Conservation (phyloP, 2,113 vertebrate species). For the Tretioscincus oriximinensis region DNA sequence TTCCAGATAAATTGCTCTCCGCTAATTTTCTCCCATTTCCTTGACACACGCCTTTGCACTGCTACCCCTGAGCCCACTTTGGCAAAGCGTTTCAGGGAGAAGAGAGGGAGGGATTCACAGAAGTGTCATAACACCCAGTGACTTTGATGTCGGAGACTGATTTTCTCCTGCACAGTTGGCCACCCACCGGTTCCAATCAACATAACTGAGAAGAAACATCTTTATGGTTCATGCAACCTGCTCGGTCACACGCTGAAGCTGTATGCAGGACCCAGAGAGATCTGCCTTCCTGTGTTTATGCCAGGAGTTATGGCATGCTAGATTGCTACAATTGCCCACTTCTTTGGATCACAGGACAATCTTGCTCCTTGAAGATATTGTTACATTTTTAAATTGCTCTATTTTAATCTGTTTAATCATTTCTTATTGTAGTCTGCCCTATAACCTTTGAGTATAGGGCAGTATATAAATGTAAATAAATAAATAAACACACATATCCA, state of each 20-base stretch:
- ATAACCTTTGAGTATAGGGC: no score
- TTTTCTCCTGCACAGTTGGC: not conserved
- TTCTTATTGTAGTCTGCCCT: no score
- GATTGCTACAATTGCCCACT: not conserved
- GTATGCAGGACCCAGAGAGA: constrained; percentile 8
- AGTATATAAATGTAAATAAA: no score
- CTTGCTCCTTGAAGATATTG: no score
- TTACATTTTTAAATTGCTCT: no score
- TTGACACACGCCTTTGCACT: not conserved
- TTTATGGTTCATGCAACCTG: not conserved
- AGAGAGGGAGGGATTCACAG: not conserved
- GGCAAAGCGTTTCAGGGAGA: not conserved
- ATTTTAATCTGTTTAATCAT: no score
- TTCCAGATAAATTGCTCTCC: constrained; percentile 4
- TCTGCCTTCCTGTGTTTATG: not conserved
- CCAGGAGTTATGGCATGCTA: not conserved
- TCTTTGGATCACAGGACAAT: no score
- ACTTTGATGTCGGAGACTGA: constrained; percentile 50
- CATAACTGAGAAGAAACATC: not conserved
- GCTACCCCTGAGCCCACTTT: not conserved
- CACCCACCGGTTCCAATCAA: constrained; percentile 23
- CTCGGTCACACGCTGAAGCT: accelerated
- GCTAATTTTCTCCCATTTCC: constrained; percentile 1
- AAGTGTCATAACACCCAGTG: not conserved
- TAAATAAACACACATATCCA: no score